Conservation (phyloP, 2,888 invertebrate species). For the Melanotus villosus region DNA sequence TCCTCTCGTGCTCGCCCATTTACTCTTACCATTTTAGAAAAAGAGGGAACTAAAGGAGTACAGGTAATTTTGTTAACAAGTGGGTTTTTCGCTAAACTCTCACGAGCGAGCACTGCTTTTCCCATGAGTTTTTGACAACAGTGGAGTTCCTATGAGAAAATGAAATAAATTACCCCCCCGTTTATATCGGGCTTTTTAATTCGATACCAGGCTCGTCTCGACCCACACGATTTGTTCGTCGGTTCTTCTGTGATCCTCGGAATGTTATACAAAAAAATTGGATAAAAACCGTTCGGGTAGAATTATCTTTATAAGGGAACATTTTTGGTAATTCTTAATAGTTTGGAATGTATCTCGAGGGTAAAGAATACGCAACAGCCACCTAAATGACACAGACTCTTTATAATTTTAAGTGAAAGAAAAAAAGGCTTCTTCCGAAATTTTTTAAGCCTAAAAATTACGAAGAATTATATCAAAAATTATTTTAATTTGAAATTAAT, state of each 20-base stretch:
- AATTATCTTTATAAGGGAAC: neutral
- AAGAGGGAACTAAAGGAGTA: conserved; percentile 15
- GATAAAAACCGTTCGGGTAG: neutral
- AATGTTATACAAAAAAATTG: conserved; percentile 8
- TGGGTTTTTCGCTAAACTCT: conserved; percentile 38
- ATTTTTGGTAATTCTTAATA: neutral
- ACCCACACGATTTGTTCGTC: conserved; percentile 38
- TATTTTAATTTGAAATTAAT: too few species aligned
- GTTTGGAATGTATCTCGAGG: neutral
- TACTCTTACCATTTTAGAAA: neutral
- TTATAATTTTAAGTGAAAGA: too few species aligned
- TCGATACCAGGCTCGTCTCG: conserved; percentile 24
- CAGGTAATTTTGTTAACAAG: conserved; percentile 37
- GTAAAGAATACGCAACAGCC: neutral
- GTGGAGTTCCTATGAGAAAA: conserved; percentile 47
- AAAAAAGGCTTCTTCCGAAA: too few species aligned
- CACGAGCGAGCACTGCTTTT: conserved; percentile 37
- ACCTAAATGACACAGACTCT: too few species aligned
- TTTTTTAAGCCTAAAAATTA: too few species aligned
- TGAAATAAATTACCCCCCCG: conserved; percentile 47
- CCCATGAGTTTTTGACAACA: conserved; percentile 47
- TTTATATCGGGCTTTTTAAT: conserved; percentile 36
- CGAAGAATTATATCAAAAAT: too few species aligned
- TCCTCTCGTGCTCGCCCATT: conserved; percentile 6
- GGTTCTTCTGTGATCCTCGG: conserved; percentile 19